Evolutionary conservation across 2,797 vertebrate genomes (phyloP).

Genomic region (Pterois miles): DNA sequence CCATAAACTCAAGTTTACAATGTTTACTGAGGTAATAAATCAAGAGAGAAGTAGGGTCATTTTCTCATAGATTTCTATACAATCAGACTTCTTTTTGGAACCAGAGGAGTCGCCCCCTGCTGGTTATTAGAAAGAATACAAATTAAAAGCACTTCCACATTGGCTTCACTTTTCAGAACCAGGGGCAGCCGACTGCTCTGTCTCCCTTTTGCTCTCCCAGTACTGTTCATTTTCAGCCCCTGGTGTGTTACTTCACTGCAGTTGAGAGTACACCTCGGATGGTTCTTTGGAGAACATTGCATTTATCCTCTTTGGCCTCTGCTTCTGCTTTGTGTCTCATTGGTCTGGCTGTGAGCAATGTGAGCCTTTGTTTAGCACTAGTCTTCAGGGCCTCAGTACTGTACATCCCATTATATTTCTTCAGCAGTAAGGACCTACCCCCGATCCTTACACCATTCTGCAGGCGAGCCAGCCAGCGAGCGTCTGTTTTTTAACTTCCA

Average conservation of each 20-base stretch:
- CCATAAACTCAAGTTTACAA: no score
- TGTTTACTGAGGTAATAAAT: no score
- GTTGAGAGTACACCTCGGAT: neutral
- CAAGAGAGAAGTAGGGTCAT: no score
- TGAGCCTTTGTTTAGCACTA: slow-evolving; percentile 27
- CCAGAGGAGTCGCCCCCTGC: no score
- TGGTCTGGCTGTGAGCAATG: slow-evolving; percentile 13
- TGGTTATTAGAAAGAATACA: no score
- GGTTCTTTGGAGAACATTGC: slow-evolving; percentile 13
- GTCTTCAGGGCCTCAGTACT: slow-evolving; percentile 30
- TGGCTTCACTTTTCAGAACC: no score
- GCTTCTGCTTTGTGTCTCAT: slow-evolving; percentile 26
- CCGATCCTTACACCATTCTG: slow-evolving; percentile 3
- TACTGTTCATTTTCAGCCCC: neutral
- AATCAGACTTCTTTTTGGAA: no score
- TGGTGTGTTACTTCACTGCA: neutral
- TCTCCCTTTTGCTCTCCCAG: no score
- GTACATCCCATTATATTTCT: slow-evolving; percentile 22
- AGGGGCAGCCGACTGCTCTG: no score
- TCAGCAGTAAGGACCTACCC: neutral
- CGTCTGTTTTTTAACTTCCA: slow-evolving; percentile 5
- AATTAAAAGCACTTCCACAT: no score
- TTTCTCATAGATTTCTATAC: no score
- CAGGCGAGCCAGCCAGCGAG: neutral
- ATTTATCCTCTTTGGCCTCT: slow-evolving; percentile 30